Evolutionary conservation across 1,140 invertebrate species (phyloP).

Genomic region (Caenorhabditis inopinata): DNA sequence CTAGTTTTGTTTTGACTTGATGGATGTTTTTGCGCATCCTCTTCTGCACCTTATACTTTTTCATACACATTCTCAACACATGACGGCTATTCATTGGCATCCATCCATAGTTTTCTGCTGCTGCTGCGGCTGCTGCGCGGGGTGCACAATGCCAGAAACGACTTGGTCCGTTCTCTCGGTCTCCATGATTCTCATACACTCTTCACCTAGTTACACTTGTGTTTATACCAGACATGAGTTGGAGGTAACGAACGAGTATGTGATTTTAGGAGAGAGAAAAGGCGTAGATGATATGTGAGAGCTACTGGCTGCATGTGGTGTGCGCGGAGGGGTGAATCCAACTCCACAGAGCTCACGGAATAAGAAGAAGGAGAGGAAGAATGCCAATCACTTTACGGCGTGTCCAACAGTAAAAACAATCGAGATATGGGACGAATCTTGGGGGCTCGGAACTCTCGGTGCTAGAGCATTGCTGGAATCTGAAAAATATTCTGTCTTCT

Average conservation of each 20-base stretch:
- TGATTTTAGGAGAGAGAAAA: not conserved
- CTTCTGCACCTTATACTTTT: not conserved
- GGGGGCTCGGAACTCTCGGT: not conserved
- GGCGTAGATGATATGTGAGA: conserved; percentile 25
- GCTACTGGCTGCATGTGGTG: conserved; percentile 28
- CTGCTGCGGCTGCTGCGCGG: too few species aligned
- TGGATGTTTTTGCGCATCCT: too few species aligned
- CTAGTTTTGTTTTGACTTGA: too few species aligned
- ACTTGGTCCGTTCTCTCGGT: not conserved
- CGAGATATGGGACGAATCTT: not conserved
- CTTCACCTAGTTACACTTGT: not conserved
- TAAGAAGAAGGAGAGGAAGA: not conserved
- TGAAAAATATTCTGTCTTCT: too few species aligned
- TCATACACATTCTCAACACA: not conserved
- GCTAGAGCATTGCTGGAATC: too few species aligned
- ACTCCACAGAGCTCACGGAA: not conserved
- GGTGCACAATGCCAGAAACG: not conserved
- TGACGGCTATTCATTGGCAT: not conserved
- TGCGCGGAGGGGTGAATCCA: not conserved
- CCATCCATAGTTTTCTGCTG: conserved; percentile 17
- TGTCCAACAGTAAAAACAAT: not conserved
- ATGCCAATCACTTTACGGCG: not conserved
- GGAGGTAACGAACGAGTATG: not conserved
- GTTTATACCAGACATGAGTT: conserved; percentile 31
- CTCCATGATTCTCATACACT: not conserved